Percentiles rank a stretch among this genome's conserved stretches.
These are phyloP conservation scores for Anguilla marmorata DNA, from an alignment of 2,797 vertebrate species.

Conservation along the genomic window DNA sequence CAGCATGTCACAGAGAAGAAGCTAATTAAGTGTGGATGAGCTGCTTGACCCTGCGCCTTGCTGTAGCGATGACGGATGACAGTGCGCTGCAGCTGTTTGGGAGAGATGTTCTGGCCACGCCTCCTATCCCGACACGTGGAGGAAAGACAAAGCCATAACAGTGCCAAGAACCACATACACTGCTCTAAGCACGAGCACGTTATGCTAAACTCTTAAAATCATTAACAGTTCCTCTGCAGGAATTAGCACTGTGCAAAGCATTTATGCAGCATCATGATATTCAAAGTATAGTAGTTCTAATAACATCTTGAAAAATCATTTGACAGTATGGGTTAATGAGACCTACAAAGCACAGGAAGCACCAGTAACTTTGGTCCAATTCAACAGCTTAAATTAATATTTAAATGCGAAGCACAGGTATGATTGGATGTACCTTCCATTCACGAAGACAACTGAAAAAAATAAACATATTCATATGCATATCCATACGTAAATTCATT, in stretches of 20 bases:
- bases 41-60: constrained; percentile 43
- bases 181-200: neutral
- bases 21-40: constrained; percentile 61
- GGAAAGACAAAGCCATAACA: neutral
- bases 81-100: neutral
- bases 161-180: neutral
- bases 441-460: neutral
- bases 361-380: neutral
- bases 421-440: neutral
- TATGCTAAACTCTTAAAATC: neutral
- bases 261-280: neutral
- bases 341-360: neutral
- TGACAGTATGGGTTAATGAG: neutral
- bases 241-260: neutral
- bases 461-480: neutral
- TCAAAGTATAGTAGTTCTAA: neutral
- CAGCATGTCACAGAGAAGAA: constrained; percentile 42
- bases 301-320: neutral
- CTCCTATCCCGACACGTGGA: neutral
- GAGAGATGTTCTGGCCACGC: neutral
- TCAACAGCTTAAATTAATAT: neutral
- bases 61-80: constrained; percentile 49
- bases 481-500: neutral
- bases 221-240: neutral
- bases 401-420: neutral